phyloP scores from a whole-genome alignment of 2,113 vertebrate species.

The Columba livia region DNA sequence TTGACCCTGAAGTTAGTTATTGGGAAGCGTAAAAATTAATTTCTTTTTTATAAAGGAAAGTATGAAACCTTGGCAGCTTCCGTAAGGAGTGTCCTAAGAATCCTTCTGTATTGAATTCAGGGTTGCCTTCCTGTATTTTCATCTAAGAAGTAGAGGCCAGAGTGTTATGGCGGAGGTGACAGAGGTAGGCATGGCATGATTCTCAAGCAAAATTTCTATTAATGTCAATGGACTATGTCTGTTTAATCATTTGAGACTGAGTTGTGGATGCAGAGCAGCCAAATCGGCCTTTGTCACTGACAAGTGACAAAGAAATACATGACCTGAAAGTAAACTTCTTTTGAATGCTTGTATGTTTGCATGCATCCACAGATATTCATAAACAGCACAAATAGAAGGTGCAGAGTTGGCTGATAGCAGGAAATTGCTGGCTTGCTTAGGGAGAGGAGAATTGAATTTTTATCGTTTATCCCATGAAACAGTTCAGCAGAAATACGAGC shows the following conservation, averaged over 20 bases:
- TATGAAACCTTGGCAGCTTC: not conserved
- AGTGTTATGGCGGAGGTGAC: not conserved
- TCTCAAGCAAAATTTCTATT: not conserved
- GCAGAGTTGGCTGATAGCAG: not conserved
- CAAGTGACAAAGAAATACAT: not conserved
- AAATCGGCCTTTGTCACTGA: not conserved
- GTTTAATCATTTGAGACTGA: not conserved
- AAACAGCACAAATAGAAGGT: not conserved
- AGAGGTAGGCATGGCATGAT: not conserved
- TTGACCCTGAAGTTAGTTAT: not conserved
- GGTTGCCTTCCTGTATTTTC: not conserved
- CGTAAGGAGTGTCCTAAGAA: not conserved
- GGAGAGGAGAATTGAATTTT: constrained; percentile 9
- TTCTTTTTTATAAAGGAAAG: not conserved
- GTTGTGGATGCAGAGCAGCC: not conserved
- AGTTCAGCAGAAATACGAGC: constrained; percentile 3
- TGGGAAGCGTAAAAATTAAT: not conserved
- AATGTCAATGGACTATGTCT: not conserved
- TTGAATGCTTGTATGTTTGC: not conserved
- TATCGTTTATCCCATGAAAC: not conserved
- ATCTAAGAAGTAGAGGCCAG: not conserved
- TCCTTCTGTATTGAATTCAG: not conserved
- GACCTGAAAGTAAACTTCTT: not conserved
- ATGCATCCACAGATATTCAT: not conserved
- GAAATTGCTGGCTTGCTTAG: not conserved